A percentile compares a stretch with the other conserved stretches of the same genome.
Conservation (phyloP, 2,888 invertebrate species). For the Eupithecia subumbrata region DNA sequence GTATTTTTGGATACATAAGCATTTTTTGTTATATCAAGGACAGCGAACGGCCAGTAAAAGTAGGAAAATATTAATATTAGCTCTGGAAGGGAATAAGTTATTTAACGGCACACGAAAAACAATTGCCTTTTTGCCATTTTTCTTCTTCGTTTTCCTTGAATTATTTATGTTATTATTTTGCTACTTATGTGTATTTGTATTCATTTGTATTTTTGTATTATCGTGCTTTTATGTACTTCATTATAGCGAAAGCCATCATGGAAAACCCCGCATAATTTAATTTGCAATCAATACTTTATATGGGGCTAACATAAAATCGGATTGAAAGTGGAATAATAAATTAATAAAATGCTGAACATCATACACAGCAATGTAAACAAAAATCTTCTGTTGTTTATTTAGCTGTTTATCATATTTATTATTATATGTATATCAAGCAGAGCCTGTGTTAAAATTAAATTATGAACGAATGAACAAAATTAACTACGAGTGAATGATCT, state of each 20-base stretch:
- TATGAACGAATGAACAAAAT: not conserved
- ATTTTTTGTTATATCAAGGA: slow-evolving; percentile 1
- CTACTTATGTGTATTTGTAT: not conserved
- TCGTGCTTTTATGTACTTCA: not conserved
- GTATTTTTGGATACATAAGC: not conserved
- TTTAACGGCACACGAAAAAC: not conserved
- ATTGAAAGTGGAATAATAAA: not conserved
- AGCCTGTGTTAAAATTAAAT: not conserved
- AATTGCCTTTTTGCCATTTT: not conserved
- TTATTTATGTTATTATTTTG: slow-evolving; percentile 2
- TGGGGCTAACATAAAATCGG: not conserved
- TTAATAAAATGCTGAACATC: not conserved
- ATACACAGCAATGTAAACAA: too few relatives aligned
- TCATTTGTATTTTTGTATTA: not conserved
- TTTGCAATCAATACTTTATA: not conserved
- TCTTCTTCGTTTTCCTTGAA: not conserved
- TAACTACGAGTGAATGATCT: too few relatives aligned
- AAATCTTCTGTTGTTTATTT: too few relatives aligned
- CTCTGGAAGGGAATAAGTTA: not conserved
- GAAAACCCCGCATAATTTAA: not conserved
- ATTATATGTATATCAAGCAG: too few relatives aligned
- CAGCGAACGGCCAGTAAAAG: not conserved
- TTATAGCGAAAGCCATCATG: not conserved
- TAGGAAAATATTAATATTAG: not conserved
- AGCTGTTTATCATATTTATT: too few relatives aligned